Conservation (phyloP, 2,113 vertebrate genomes). For the Chamaetylas fuelleborni region DNA sequence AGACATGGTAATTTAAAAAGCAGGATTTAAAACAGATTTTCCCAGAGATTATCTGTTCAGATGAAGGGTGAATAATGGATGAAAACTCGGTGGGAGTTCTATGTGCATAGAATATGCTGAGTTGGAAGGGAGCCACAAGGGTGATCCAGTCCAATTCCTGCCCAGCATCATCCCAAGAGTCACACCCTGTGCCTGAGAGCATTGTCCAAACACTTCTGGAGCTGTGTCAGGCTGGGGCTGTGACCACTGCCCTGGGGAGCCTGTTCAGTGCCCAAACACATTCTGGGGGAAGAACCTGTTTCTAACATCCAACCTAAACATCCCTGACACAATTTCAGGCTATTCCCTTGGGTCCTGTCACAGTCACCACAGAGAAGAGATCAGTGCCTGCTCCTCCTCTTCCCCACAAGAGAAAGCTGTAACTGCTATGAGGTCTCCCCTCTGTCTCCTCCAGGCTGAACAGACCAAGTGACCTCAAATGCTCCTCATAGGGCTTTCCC, state of each 20-base stretch:
- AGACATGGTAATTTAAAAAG: not conserved
- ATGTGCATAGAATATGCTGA: not conserved
- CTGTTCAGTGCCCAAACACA: accelerated
- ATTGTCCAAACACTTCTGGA: accelerated
- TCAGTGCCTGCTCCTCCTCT: not conserved
- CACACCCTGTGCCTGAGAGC: accelerated
- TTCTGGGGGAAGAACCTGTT: not conserved
- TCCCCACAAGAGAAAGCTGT: accelerated
- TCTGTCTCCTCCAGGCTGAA: not conserved
- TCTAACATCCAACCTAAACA: not conserved
- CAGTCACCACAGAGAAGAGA: not conserved
- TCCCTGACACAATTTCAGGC: not conserved
- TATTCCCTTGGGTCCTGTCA: accelerated
- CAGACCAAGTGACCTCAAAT: not conserved
- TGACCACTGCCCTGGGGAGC: not conserved
- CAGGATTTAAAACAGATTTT: not conserved
- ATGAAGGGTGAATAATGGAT: not conserved
- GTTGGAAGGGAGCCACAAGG: not conserved
- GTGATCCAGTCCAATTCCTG: accelerated
- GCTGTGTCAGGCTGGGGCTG: not conserved
- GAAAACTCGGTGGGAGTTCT: not conserved
- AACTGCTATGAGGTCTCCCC: not conserved
- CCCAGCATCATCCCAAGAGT: not conserved
- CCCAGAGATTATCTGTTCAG: not conserved
- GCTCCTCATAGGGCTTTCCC: accelerated